Evolutionary conservation across 2,113 vertebrate genomes (phyloP).

Genomic region (Misgurnus anguillicaudatus): DNA sequence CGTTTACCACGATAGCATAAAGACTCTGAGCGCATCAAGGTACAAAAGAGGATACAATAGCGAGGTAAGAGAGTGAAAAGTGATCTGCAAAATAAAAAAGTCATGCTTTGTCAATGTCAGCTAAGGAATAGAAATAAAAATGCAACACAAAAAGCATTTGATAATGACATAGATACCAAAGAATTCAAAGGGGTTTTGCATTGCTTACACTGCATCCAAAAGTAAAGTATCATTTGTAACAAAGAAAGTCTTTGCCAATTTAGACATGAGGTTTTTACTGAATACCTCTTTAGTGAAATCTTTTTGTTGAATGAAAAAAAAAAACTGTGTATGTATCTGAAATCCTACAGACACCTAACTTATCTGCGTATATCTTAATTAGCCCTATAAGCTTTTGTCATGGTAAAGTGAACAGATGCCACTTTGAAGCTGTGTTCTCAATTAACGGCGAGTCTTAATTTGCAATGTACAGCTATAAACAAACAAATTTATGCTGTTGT

Average conservation of each 20-base stretch:
- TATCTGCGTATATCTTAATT: neutral
- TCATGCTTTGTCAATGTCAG: slow-evolving; percentile 1
- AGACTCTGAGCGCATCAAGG: slow-evolving; percentile 40
- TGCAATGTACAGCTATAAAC: slow-evolving; percentile 56
- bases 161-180: neutral
- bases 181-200: no score
- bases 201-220: no score
- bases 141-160: slow-evolving; percentile 15
- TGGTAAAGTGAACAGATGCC: slow-evolving; percentile 68
- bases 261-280: no score
- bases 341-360: neutral
- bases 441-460: slow-evolving; percentile 63
- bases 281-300: no score
- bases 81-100: neutral
- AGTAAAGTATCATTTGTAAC: no score
- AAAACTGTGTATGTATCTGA: neutral
- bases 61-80: slow-evolving; percentile 33
- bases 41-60: slow-evolving; percentile 57
- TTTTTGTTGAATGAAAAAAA: neutral
- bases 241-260: neutral
- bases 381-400: slow-evolving; percentile 24
- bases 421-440: slow-evolving; percentile 45
- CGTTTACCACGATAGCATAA: slow-evolving; percentile 54
- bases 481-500: slow-evolving; percentile 54
- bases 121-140: neutral